These are phyloP conservation scores for Tragelaphus imberbis DNA, from an alignment of 2,113 vertebrate species.

Conservation along the genomic window DNA sequence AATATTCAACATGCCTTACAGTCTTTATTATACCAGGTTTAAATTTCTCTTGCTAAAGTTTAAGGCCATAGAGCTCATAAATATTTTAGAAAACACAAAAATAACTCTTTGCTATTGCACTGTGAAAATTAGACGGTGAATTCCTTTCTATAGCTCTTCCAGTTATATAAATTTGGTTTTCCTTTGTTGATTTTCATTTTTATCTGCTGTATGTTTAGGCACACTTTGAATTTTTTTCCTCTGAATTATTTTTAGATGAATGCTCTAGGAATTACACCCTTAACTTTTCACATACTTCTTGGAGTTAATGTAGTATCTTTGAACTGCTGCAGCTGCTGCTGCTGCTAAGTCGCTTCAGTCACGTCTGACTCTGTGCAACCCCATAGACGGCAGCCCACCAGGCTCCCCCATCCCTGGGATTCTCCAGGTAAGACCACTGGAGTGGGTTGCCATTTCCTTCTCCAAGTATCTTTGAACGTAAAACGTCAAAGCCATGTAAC, in stretches of 20 bases:
- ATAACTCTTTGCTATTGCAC: neutral
- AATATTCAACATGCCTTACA: neutral
- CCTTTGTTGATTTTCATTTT: neutral
- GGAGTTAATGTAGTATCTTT: neutral
- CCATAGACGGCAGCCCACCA: no score
- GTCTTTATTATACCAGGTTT: neutral
- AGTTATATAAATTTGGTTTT: neutral
- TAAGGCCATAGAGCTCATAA: neutral
- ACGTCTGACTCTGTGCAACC: no score
- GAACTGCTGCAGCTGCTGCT: neutral
- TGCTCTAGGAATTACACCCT: neutral
- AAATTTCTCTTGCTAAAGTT: constrained; percentile 27
- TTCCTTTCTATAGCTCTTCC: neutral
- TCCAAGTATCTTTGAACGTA: neutral
- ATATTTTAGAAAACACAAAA: neutral
- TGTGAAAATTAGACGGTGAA: neutral
- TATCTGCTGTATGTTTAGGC: neutral
- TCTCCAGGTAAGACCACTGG: no score
- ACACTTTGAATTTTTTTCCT: neutral
- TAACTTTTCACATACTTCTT: neutral
- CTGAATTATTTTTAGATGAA: neutral
- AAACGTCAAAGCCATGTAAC: neutral
- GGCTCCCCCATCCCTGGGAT: no score
- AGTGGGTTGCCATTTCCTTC: no score
- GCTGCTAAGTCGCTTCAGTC: no score